These are phyloP conservation scores for Xiphophorus maculatus DNA, from an alignment of 2,113 vertebrate genomes.

Conservation along the genomic window DNA sequence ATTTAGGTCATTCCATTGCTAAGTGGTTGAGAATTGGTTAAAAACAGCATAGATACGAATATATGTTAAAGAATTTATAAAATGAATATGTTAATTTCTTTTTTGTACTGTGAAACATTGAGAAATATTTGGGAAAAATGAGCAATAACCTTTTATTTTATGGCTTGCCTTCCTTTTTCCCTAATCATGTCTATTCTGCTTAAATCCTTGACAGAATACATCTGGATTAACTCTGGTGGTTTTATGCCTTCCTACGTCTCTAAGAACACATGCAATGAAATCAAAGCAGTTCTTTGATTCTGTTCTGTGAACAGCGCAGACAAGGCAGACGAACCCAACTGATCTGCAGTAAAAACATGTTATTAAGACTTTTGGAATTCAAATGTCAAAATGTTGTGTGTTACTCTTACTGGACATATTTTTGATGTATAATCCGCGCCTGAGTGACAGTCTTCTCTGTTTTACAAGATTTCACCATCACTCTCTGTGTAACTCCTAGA, in stretches of 20 bases:
- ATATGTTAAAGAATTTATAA: too few species aligned
- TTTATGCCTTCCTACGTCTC: neutral
- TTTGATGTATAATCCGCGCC: neutral
- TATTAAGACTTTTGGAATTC: neutral
- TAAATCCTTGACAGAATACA: neutral
- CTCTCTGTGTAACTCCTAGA: slow-evolving; percentile 7
- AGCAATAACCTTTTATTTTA: neutral
- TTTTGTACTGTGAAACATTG: neutral
- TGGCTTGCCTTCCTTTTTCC: neutral
- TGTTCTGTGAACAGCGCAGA: slow-evolving; percentile 1
- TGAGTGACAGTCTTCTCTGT: slow-evolving; percentile 18
- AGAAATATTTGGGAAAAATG: neutral
- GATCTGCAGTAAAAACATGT: slow-evolving; percentile 4
- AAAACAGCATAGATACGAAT: too few species aligned
- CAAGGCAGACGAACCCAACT: slow-evolving; percentile 6
- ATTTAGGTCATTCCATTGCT: too few species aligned
- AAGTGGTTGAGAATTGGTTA: too few species aligned
- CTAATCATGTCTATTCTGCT: neutral
- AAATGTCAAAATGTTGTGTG: too few species aligned
- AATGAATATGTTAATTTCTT: neutral
- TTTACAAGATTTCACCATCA: slow-evolving; percentile 13
- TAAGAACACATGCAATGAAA: slow-evolving; percentile 6
- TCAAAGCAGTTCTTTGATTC: slow-evolving; percentile 7
- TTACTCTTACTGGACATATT: too few species aligned
- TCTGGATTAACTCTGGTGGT: slow-evolving; percentile 16